These are phyloP conservation scores for Cottoperca gobio DNA, from an alignment of 2,797 vertebrate species.

Conservation along the genomic window DNA sequence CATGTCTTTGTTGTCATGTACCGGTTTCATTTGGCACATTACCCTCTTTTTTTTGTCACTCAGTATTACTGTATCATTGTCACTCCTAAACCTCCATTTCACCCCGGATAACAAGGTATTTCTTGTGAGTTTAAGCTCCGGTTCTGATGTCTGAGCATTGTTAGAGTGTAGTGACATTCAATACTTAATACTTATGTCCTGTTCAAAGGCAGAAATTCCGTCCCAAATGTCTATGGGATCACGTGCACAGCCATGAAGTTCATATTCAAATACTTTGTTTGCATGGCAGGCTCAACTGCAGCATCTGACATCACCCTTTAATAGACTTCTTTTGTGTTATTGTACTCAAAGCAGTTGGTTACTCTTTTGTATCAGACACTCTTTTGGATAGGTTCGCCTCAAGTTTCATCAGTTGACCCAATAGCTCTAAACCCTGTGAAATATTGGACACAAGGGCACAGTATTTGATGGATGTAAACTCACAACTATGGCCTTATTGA, in stretches of 20 bases:
- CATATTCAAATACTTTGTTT: conserved; percentile 65
- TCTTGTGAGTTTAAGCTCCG: not conserved
- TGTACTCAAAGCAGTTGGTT: conserved; percentile 33
- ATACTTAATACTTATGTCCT: not conserved
- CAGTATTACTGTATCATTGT: not conserved
- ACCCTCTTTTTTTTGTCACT: conserved; percentile 11
- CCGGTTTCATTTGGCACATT: conserved; percentile 17
- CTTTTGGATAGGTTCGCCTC: conserved; percentile 12
- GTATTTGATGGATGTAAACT: conserved; percentile 18
- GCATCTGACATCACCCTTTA: not conserved
- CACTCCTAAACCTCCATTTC: not conserved
- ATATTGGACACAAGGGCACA: conserved; percentile 22
- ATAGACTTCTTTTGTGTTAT: conserved; percentile 16
- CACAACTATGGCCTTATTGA: conserved; percentile 22
- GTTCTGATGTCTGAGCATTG: not conserved
- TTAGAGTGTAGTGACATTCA: not conserved
- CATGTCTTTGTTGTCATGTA: conserved; percentile 1
- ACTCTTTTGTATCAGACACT: conserved; percentile 2
- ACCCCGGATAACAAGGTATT: not conserved
- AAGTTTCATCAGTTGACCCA: conserved; percentile 36
- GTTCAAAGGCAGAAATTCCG: not conserved
- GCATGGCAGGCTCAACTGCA: conserved; percentile 29
- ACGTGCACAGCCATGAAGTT: conserved; percentile 17
- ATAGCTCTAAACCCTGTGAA: conserved; percentile 20
- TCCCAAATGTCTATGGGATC: conserved; percentile 2